Percentiles rank a stretch among this genome's conserved stretches.
Conservation (phyloP, 2,113 vertebrate species). For the Mustela lutreola region DNA sequence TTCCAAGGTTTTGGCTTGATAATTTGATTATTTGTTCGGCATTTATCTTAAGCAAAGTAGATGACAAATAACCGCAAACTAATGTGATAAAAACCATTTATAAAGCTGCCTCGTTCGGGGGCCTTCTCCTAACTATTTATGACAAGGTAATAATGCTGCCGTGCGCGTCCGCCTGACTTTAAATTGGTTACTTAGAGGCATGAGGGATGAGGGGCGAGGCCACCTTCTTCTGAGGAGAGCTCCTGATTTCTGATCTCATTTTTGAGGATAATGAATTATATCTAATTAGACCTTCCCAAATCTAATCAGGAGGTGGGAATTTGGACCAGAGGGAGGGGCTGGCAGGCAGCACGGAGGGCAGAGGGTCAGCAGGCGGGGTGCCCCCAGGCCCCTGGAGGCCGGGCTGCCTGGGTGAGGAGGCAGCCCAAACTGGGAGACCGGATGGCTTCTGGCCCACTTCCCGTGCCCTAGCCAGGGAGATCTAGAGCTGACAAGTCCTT, state of each 20-base stretch:
- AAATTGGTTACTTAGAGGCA: constrained; percentile 99
- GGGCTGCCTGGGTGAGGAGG: neutral
- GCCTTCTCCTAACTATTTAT: constrained; percentile 98
- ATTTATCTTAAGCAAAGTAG: constrained; percentile 98
- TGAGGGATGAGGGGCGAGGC: constrained; percentile 98
- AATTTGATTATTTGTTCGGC: constrained; percentile 94
- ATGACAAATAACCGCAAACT: constrained; percentile 97
- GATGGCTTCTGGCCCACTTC: neutral
- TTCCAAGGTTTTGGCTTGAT: constrained; percentile 87
- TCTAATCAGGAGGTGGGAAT: constrained; percentile 96
- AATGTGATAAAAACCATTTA: constrained; percentile 99
- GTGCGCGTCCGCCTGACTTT: constrained; percentile 95
- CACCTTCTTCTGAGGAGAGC: constrained; percentile 95
- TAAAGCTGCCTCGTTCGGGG: constrained; percentile 92
- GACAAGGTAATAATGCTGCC: constrained; percentile 99
- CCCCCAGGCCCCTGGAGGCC: neutral
- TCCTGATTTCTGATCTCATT: constrained; percentile 97
- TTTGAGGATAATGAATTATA: constrained; percentile 99
- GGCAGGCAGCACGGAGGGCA: constrained; percentile 71
- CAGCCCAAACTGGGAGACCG: neutral
- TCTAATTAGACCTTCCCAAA: constrained; percentile 97
- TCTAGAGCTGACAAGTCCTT: neutral
- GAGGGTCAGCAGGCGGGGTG: constrained; percentile 74
- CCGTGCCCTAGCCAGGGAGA: neutral
- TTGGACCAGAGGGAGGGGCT: constrained; percentile 90